These are phyloP conservation scores for Eupithecia dodoneata DNA, from an alignment of 2,888 invertebrate genomes.

Conservation along the genomic window DNA sequence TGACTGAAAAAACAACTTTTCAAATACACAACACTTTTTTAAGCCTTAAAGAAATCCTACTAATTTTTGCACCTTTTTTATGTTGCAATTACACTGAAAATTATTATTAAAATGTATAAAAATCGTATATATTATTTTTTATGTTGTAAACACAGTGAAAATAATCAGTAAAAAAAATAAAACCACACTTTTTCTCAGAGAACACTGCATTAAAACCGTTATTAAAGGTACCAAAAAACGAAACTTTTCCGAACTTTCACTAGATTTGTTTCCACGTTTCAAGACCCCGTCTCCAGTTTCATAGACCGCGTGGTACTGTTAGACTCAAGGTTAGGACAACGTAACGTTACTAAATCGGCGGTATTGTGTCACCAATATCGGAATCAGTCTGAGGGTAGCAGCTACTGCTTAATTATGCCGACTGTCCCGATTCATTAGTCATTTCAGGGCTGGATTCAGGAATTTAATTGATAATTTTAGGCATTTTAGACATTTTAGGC, in stretches of 20 bases:
- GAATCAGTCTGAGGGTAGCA: slow-evolving; percentile 69
- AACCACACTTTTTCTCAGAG: slow-evolving; percentile 18
- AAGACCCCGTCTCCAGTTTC: not conserved
- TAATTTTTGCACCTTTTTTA: not conserved
- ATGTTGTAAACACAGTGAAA: not conserved
- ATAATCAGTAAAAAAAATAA: not conserved
- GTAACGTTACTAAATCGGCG: slow-evolving; percentile 16
- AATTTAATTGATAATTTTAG: slow-evolving; percentile 16
- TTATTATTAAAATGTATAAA: not conserved
- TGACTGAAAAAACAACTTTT: slow-evolving; percentile 14
- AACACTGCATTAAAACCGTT: not conserved
- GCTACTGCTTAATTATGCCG: slow-evolving; percentile 81
- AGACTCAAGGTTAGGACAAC: slow-evolving; percentile 15
- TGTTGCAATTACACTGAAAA: not conserved
- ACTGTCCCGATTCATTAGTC: slow-evolving; percentile 81
- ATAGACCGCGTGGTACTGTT: not conserved
- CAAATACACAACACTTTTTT: not conserved
- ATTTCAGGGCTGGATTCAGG: slow-evolving; percentile 67
- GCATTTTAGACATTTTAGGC: not conserved
- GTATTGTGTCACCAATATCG: slow-evolving; percentile 57
- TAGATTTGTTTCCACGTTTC: not conserved
- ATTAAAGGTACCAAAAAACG: not conserved
- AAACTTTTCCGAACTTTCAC: not conserved
- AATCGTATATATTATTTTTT: not conserved
- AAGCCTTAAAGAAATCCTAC: not conserved